Percentiles rank a stretch among this genome's conserved stretches.
phyloP scores from a whole-genome alignment of 2,797 vertebrate species.

The Eptatretus atami region DNA sequence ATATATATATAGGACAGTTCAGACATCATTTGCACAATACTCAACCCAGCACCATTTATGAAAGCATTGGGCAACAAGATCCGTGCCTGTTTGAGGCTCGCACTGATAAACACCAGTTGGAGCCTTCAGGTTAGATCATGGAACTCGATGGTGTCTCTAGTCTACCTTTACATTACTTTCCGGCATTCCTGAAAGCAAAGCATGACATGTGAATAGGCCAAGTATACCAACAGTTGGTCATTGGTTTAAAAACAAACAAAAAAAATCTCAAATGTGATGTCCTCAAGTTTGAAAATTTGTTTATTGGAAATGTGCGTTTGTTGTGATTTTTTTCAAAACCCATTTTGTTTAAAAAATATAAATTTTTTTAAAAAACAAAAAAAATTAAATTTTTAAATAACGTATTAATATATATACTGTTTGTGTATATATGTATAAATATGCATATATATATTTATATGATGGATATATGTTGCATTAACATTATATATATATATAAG shows the following conservation, averaged over 20 bases:
- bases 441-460: too few species aligned
- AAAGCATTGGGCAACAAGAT: conserved; percentile 63
- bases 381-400: too few species aligned
- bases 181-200: conserved; percentile 25
- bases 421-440: too few species aligned
- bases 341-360: too few species aligned
- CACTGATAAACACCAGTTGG: conserved; percentile 85
- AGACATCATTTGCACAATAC: conserved; percentile 10
- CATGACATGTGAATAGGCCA: background rate
- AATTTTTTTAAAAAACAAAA: too few species aligned
- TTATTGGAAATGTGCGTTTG: too few species aligned
- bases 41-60: conserved; percentile 73
- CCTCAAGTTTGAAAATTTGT: background rate
- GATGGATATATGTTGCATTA: too few species aligned
- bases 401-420: too few species aligned
- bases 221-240: background rate
- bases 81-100: conserved; percentile 66
- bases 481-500: too few species aligned
- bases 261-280: conserved; percentile 9
- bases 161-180: conserved; percentile 38
- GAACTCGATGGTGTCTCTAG: conserved; percentile 62
- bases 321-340: too few species aligned
- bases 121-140: conserved; percentile 37
- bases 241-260: conserved; percentile 9
- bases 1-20: too few species aligned